Conservation (phyloP, 2,113 vertebrate species). For the Platanista minor region DNA sequence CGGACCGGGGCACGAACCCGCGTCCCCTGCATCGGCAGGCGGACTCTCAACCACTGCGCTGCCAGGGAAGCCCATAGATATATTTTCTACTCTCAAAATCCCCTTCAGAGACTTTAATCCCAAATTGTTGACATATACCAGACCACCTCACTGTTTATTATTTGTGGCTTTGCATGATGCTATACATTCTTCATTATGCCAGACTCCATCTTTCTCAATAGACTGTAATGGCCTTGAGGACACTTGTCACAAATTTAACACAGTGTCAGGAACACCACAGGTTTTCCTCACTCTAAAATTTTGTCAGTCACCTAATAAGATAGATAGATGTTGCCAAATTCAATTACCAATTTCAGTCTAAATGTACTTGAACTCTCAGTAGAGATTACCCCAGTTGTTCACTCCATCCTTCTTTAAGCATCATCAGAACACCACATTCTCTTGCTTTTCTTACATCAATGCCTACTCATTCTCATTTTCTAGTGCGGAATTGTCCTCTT, state of each 20-base stretch:
- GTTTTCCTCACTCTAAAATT: neutral
- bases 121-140: neutral
- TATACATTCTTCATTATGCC: neutral
- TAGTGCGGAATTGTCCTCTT: neutral
- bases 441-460: neutral
- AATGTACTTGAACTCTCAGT: neutral
- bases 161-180: neutral
- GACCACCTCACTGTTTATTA: neutral
- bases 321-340: neutral
- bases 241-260: neutral
- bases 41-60: too few relatives aligned
- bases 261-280: neutral
- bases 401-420: neutral
- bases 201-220: neutral
- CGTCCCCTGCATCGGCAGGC: too few relatives aligned
- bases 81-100: neutral
- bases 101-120: neutral
- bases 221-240: neutral
- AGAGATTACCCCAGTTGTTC: neutral
- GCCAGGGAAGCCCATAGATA: too few relatives aligned
- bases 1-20: too few relatives aligned
- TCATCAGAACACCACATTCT: neutral
- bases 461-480: neutral
- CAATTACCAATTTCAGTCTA: neutral
- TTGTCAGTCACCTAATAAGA: neutral